Evolutionary conservation across 2,888 invertebrate genomes (phyloP), one percentile per base, ranked within the genome.

Genomic region (Microctonus aethiopoides): DNA sequence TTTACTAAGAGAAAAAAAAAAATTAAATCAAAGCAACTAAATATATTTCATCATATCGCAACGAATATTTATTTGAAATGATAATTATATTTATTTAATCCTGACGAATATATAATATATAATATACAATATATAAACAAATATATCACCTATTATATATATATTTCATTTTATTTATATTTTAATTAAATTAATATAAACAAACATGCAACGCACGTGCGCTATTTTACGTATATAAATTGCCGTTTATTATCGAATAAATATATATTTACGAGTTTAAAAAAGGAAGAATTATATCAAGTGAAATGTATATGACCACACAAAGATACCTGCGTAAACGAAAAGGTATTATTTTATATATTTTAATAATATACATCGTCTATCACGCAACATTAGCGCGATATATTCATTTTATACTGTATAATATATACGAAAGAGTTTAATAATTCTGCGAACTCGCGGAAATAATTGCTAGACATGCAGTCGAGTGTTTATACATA

Each of bases 371-470:
- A 16, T 46, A 20, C 2, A n/a, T 6, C 4, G 16, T 16, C 46
- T 46, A 46, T 46, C 46, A 46, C 16, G 46, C 7, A n/a, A 9
- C 39, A 22, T 29, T 22, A 57, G 34, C 32, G 26, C 7, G 16
- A 34, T 29, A 65, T 26, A 52, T 26, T 51, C 26, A 29, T 36
- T 54, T 10, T 13, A 65, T 13, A n/a, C n/a, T n/a, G n/a, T n/a
- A n/a, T 13, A n/a, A n/a, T n/a, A n/a, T n/a, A n/a, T 34, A 26
- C 39, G 56, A 20, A 64, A 32, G 16, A 22, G 16, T 56, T 56
- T 22, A n/a, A 36, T 36, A 65, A 46, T 46, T 16, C 46, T n/a
- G 46, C 46, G 46, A 46, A 46, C 46, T 46, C 46, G 46, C 20
- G 46, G 46, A 46, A 46, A 46, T 46, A 46, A 46, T 46, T 46